phyloP scores from a whole-genome alignment of 2,888 invertebrate species.

The Dynastes grantii region DNA sequence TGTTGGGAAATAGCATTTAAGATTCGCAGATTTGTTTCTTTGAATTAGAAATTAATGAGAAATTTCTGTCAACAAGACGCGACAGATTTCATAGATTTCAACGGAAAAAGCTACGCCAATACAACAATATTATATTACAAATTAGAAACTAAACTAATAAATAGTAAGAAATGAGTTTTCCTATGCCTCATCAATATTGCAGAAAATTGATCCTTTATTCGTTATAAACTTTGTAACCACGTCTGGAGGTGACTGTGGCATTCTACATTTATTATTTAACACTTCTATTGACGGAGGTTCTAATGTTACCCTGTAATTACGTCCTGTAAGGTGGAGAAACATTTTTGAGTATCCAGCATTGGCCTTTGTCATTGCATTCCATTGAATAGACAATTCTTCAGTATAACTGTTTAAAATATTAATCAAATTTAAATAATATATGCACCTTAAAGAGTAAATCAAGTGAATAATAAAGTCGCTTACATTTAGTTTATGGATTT shows the following conservation, averaged over 20 bases:
- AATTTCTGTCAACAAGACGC: no score
- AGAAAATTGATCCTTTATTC: not conserved
- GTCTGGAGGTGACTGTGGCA: not conserved
- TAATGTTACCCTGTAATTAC: conserved; percentile 2
- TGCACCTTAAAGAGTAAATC: no score
- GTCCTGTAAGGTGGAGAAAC: not conserved
- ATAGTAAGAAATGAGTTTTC: no score
- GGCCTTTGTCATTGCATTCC: not conserved
- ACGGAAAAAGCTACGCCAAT: no score
- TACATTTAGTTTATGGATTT: no score
- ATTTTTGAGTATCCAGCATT: not conserved
- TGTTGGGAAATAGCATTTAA: not conserved
- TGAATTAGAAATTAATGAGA: no score
- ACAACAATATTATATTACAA: no score
- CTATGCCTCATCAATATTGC: not conserved
- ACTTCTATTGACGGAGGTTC: conserved; percentile 5
- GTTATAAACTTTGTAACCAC: conserved; percentile 20
- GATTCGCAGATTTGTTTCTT: conserved; percentile 1
- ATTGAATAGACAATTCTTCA: not conserved
- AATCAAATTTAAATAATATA: not conserved
- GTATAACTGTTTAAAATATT: not conserved
- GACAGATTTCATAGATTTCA: no score
- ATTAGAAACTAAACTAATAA: no score
- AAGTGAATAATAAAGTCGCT: no score
- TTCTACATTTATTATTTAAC: conserved; percentile 30